Evolutionary conservation across 2,113 vertebrate genomes (phyloP).

Genomic region (Oenanthe melanoleuca): DNA sequence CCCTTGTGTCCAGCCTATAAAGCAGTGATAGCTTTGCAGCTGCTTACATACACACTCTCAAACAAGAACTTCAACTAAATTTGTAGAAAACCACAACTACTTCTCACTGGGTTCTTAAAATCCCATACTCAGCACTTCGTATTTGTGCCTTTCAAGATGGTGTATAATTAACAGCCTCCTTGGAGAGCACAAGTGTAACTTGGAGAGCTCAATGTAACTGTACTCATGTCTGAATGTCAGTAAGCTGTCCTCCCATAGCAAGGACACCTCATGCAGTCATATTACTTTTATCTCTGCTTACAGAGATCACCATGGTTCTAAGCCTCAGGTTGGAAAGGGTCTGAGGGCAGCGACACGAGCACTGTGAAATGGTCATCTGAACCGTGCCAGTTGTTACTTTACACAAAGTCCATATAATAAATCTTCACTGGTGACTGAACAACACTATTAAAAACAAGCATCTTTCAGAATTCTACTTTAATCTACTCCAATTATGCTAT

Average conservation of each 20-base stretch:
- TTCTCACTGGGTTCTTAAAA: not conserved
- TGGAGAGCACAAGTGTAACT: not conserved
- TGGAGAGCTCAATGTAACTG: not conserved
- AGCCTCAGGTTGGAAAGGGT: not conserved
- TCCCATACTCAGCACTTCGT: not conserved
- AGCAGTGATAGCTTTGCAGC: not conserved
- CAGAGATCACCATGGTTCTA: not conserved
- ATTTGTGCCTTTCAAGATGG: not conserved
- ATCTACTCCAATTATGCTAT: not conserved
- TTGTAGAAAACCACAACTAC: not conserved
- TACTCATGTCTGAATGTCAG: not conserved
- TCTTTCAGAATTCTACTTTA: not conserved
- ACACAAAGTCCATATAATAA: not conserved
- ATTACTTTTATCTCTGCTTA: not conserved
- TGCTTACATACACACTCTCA: not conserved
- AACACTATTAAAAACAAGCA: not conserved
- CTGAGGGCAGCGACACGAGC: not conserved
- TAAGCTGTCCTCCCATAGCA: not conserved
- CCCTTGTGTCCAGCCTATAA: accelerated
- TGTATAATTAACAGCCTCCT: not conserved
- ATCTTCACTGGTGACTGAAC: not conserved
- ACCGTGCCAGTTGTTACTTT: not conserved
- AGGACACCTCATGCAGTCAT: not conserved
- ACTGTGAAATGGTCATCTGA: not conserved
- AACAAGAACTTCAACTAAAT: not conserved